phyloP scores from a whole-genome alignment of 1,140 invertebrate genomes.

The Temnothorax curvispinosus region DNA sequence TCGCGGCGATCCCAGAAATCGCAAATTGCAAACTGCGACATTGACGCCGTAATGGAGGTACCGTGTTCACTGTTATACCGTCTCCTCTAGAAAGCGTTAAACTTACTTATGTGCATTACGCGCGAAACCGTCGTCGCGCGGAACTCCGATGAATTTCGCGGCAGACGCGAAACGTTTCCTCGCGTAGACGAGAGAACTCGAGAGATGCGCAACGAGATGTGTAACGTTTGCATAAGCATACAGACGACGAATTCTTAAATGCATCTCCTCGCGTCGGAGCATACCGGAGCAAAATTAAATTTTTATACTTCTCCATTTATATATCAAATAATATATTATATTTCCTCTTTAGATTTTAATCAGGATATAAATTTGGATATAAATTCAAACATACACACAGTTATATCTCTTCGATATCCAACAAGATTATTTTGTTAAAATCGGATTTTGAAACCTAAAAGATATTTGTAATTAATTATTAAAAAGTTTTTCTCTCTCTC shows the following conservation, averaged over 20 bases:
- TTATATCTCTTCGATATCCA: not conserved
- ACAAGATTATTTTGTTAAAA: not conserved
- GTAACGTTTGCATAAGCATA: constrained; percentile 37
- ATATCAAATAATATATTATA: not conserved
- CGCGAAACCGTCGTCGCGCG: constrained; percentile 12
- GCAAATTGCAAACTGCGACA: constrained; percentile 56
- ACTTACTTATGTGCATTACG: constrained; percentile 65
- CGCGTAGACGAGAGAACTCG: not conserved
- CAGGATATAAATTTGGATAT: not conserved
- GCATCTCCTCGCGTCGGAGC: not conserved
- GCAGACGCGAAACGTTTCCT: constrained; percentile 26
- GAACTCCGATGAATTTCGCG: constrained; percentile 61
- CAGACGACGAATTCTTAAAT: constrained; percentile 17
- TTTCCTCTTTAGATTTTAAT: not conserved
- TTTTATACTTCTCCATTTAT: not conserved
- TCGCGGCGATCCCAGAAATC: constrained; percentile 30
- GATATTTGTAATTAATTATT: not conserved
- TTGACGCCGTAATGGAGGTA: constrained; percentile 63
- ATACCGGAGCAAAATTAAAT: not conserved
- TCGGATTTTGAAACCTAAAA: not conserved
- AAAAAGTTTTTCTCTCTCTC: not conserved
- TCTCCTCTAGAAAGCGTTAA: constrained; percentile 60
- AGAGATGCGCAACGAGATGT: constrained; percentile 8
- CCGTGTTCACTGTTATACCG: constrained; percentile 62
- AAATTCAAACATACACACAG: not conserved